Conservation (phyloP, 2,888 invertebrate species). For the Philereme vetulata region DNA sequence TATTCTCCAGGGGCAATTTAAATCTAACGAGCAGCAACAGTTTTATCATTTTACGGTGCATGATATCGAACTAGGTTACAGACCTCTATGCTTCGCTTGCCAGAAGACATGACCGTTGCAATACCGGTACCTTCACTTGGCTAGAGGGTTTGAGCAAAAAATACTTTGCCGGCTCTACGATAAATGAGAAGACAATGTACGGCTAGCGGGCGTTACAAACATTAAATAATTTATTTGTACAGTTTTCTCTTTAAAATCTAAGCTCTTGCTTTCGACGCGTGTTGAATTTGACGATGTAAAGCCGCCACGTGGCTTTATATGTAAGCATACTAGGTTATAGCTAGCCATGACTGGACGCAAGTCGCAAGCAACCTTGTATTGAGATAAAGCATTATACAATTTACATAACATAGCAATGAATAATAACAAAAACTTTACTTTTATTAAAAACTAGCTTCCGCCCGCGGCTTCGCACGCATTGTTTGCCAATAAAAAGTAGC, state of each 20-base stretch:
- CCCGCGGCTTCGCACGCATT: too few species aligned
- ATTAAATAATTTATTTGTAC: too few species aligned
- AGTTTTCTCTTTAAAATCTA: too few species aligned
- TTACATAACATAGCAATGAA: background rate
- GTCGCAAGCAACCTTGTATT: conserved; percentile 2
- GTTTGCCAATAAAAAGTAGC: too few species aligned
- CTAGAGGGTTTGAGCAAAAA: conserved; percentile 13
- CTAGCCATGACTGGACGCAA: background rate
- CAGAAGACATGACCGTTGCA: conserved; percentile 10
- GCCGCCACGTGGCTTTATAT: background rate
- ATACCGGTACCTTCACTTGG: conserved; percentile 19
- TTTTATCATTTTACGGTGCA: conserved; percentile 27
- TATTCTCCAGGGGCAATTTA: conserved; percentile 14
- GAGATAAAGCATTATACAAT: conserved; percentile 15
- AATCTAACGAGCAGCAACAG: conserved; percentile 13
- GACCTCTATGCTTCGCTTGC: conserved; percentile 15
- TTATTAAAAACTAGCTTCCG: too few species aligned
- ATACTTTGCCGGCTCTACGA: conserved; percentile 8
- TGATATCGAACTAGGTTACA: conserved; percentile 27
- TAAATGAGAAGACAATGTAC: conserved; percentile 3
- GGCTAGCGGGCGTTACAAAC: conserved; percentile 7
- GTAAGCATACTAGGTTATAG: background rate
- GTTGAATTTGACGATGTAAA: background rate
- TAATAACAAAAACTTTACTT: background rate
- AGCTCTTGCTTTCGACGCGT: too few species aligned